Conservation (phyloP, 1,140 invertebrate genomes). For the Euglossa dilemma region DNA sequence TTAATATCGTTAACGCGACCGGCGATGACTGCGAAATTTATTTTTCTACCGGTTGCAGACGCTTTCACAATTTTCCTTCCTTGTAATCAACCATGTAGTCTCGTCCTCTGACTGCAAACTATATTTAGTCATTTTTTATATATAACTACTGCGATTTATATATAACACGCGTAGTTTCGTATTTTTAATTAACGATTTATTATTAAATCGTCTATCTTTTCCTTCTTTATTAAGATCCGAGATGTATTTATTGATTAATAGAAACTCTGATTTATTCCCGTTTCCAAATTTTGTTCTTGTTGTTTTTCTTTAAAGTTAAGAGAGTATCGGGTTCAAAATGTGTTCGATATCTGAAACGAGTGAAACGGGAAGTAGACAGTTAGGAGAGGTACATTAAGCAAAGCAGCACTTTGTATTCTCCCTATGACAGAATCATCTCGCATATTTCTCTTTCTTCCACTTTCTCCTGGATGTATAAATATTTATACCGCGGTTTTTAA, state of each 20-base stretch:
- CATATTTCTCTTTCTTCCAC: not conserved
- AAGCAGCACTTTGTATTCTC: constrained; percentile 14
- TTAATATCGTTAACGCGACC: constrained; percentile 34
- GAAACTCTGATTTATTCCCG: too few species aligned
- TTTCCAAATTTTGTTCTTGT: too few species aligned
- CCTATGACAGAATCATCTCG: constrained; percentile 1
- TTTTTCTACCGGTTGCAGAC: not conserved
- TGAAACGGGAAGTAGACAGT: not conserved
- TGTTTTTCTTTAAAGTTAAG: too few species aligned
- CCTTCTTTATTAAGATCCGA: too few species aligned
- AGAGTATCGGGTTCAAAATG: not conserved
- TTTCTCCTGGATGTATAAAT: constrained; percentile 49
- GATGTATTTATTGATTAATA: too few species aligned
- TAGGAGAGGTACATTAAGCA: not conserved
- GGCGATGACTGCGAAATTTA: constrained; percentile 3
- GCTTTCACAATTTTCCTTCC: not conserved
- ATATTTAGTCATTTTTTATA: too few species aligned
- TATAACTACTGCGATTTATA: too few species aligned
- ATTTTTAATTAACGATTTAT: too few species aligned
- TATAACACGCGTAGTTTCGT: too few species aligned
- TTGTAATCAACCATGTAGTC: not conserved
- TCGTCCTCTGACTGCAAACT: too few species aligned
- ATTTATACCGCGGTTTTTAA: constrained; percentile 71
- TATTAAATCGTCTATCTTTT: too few species aligned
- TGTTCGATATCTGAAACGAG: not conserved